Conservation (phyloP, 2,888 invertebrate species). For the Apodemia hepburni region DNA sequence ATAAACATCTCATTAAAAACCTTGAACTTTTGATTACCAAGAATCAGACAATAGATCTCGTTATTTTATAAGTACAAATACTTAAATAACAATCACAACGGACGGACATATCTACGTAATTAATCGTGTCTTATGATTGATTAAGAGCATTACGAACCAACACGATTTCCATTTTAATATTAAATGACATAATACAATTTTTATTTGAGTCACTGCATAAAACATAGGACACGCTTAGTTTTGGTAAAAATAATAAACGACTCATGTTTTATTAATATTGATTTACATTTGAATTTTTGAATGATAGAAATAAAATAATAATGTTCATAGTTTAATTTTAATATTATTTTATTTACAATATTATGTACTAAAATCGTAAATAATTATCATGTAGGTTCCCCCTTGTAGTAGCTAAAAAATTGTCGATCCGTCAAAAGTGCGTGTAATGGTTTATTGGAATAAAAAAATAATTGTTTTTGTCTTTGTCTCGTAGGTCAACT, state of each 20-base stretch:
- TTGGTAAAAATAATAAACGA: slow-evolving; percentile 64
- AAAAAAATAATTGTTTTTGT: too few species aligned
- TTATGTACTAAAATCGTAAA: too few species aligned
- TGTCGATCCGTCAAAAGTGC: too few species aligned
- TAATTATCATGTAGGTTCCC: too few species aligned
- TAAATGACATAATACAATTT: slow-evolving; percentile 69
- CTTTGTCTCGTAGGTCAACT: too few species aligned
- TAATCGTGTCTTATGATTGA: slow-evolving; percentile 78
- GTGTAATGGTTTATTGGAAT: too few species aligned
- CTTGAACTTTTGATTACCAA: slow-evolving; percentile 73
- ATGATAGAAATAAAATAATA: too few species aligned
- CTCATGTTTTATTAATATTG: slow-evolving; percentile 60
- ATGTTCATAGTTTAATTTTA: too few species aligned
- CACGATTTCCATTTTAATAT: slow-evolving; percentile 77
- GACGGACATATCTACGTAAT: slow-evolving; percentile 72
- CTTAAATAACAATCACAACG: slow-evolving; percentile 49
- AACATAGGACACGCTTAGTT: slow-evolving; percentile 55
- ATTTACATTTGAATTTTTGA: slow-evolving; percentile 25
- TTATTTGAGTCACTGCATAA: slow-evolving; percentile 71
- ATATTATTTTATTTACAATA: too few species aligned
- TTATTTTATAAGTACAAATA: slow-evolving; percentile 57
- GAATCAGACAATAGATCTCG: slow-evolving; percentile 69
- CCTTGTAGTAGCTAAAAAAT: too few species aligned
- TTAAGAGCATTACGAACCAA: slow-evolving; percentile 73
- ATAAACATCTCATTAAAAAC: slow-evolving; percentile 67